Percentiles rank a stretch among this genome's conserved stretches.
phyloP scores from a whole-genome alignment of 2,888 invertebrate genomes.

The Tetramorium bicarinatum region DNA sequence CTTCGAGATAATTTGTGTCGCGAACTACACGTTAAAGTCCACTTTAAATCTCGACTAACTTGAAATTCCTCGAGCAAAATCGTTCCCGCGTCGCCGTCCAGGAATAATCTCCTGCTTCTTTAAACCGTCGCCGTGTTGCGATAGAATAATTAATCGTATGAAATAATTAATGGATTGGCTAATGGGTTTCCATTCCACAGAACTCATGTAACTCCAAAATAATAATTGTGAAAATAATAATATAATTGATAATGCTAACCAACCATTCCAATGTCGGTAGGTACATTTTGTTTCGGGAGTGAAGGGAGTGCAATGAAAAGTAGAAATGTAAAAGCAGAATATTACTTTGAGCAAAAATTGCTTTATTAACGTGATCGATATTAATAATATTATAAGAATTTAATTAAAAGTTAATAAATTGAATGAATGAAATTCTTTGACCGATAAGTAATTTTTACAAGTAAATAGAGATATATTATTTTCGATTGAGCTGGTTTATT shows the following conservation, averaged over 20 bases:
- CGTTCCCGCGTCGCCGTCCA: constrained; percentile 46
- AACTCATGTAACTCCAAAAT: constrained; percentile 26
- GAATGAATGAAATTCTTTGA: not conserved
- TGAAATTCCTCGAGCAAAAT: constrained; percentile 55
- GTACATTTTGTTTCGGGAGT: not conserved
- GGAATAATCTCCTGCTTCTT: constrained; percentile 56
- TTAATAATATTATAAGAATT: not conserved
- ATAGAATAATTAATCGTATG: constrained; percentile 58
- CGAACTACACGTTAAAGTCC: constrained; percentile 57
- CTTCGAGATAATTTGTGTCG: constrained; percentile 58
- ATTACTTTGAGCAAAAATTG: not conserved
- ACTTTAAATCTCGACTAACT: constrained; percentile 59
- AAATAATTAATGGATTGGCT: constrained; percentile 54
- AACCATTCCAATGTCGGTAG: not conserved
- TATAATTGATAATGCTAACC: constrained; percentile 18
- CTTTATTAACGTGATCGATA: not conserved
- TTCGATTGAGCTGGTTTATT: no score
- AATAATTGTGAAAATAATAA: constrained; percentile 35
- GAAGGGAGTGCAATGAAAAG: not conserved
- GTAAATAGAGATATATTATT: not conserved
- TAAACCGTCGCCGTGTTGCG: constrained; percentile 55
- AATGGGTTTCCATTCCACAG: constrained; percentile 28
- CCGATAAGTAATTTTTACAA: not conserved
- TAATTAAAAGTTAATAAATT: constrained; percentile 5
- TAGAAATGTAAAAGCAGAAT: not conserved